Evolutionary conservation across 1,140 invertebrate genomes (phyloP), one percentile per base, ranked within the genome.

Genomic region (Zaprionus africanus): DNA sequence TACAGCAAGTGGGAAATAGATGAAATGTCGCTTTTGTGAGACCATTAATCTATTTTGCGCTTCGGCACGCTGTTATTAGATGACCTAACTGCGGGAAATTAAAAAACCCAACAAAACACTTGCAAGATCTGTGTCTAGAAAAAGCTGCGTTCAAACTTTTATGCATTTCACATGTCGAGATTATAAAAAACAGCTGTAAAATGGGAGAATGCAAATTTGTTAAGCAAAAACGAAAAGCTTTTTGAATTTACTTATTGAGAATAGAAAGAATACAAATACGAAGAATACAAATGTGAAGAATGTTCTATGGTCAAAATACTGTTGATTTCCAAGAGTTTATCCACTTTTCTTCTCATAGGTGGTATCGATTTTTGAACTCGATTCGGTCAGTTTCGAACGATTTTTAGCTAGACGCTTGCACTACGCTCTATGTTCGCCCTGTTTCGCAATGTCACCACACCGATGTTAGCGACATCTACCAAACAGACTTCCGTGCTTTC

Each of bases 401-500:
- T 61, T 49, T 61, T 49, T 61, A 7, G n/a, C 34, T 5, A 22
- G 57, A 6, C 19, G 57, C 34, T 59, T 43, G 24, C n/a, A 24
- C 59, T 46, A 56, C 51, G 63, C n/a, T 65, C 43, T 19, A 17
- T 56, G 15, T 24, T 36, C 41, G 41, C 38, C 51, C 54, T 36
- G 4, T 57, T 66, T 49, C 36, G 54, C 64, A 56, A 56, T n/a
- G 24, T 56, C 67, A 70, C 46, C 46, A 51, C 46, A 59, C 49
- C 53, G 67, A 63, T 70, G 62, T 70, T 31, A 49, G 59, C 61
- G 59, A 65, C 63, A 65, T 54, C 36, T 34, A 70, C 67, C 53
- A 54, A 70, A 63, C 51, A 59, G 73, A 76, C 68, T 76, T 76
- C 68, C 73, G 60, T 71, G 73, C 73, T 71, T 64, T 76, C 67